Evolutionary conservation across 2,888 invertebrate genomes (phyloP).

Genomic region (Ophion ellenae): DNA sequence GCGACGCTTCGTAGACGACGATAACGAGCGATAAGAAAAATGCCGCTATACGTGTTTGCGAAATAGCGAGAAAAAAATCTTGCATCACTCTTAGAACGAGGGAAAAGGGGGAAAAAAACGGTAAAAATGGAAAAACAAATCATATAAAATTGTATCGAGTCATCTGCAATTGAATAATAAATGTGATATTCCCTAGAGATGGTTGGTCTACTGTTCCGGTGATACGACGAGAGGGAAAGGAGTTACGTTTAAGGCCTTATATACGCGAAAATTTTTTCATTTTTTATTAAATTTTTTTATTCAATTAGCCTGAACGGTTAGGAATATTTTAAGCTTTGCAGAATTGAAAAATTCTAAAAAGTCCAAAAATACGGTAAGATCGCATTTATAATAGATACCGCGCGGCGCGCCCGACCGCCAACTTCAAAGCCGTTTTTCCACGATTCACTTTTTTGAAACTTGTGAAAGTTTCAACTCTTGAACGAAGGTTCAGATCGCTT

Average conservation of each 20-base stretch:
- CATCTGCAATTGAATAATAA: slow-evolving; percentile 46
- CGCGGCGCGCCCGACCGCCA: too few relatives aligned
- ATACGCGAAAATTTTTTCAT: too few relatives aligned
- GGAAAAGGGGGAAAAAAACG: slow-evolving; percentile 1
- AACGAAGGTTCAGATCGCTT: too few relatives aligned
- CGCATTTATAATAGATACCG: too few relatives aligned
- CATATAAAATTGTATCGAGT: slow-evolving; percentile 21
- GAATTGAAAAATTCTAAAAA: too few relatives aligned
- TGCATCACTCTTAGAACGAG: slow-evolving; percentile 17
- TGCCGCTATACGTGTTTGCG: slow-evolving; percentile 21
- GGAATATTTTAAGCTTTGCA: too few relatives aligned
- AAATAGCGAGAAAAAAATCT: slow-evolving; percentile 14
- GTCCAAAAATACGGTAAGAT: too few relatives aligned
- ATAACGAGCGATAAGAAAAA: neutral
- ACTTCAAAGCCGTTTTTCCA: too few relatives aligned
- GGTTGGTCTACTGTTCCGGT: slow-evolving; percentile 30
- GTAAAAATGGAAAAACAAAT: neutral
- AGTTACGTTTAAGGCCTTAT: slow-evolving; percentile 15
- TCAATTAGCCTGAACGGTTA: too few relatives aligned
- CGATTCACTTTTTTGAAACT: too few relatives aligned
- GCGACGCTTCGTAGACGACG: slow-evolving; percentile 49
- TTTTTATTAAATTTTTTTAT: too few relatives aligned
- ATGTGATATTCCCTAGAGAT: slow-evolving; percentile 47
- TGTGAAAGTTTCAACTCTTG: too few relatives aligned
- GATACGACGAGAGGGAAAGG: slow-evolving; percentile 21